Conservation (phyloP, 2,888 invertebrate genomes). For the Coleophora flavipennella region DNA sequence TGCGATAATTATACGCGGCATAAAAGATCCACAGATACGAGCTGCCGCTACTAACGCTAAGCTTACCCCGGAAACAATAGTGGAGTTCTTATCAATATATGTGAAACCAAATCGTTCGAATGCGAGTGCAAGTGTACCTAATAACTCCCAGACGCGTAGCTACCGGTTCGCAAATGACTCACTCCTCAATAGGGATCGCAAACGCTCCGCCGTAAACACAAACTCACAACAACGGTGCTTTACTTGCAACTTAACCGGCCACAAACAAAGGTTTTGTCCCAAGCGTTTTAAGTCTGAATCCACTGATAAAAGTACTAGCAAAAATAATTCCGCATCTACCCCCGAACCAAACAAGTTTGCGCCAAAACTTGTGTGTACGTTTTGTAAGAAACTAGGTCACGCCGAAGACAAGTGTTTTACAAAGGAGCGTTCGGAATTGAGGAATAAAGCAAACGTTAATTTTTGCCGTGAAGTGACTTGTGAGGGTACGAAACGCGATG, state of each 20-base stretch:
- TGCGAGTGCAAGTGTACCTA: not conserved
- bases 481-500: not conserved
- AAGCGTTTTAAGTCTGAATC: no score
- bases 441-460: no score
- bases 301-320: no score
- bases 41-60: constrained; percentile 11
- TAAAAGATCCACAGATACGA: constrained; percentile 8
- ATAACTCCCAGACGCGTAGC: not conserved
- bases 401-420: no score
- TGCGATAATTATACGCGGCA: no score
- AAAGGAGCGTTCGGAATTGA: no score
- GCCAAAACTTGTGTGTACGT: no score
- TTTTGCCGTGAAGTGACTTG: not conserved
- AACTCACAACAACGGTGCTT: not conserved
- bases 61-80: no score
- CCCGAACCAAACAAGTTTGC: no score
- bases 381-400: no score
- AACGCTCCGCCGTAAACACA: not conserved
- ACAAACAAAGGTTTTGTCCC: not conserved
- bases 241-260: not conserved
- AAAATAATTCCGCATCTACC: no score
- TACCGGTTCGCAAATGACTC: not conserved
- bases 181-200: not conserved
- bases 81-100: no score
- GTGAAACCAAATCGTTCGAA: constrained; percentile 2